A percentile compares a stretch with the other conserved stretches of the same genome.
phyloP scores from a whole-genome alignment of 2,797 vertebrate genomes.

The Threskiornis aethiopicus region DNA sequence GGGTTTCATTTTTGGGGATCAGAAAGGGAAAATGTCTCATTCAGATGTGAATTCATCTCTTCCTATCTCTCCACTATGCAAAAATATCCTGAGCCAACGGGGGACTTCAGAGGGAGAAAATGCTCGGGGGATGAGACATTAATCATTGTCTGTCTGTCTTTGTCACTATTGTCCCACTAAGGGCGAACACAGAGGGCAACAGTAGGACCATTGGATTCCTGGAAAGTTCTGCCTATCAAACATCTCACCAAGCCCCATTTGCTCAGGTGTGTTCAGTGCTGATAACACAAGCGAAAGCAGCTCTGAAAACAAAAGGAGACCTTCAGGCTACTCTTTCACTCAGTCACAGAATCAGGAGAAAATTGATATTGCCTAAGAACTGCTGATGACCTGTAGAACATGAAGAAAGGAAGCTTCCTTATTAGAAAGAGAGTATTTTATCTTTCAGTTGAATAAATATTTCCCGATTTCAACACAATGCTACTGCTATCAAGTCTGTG shows the following conservation, averaged over 20 bases:
- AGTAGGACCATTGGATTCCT: constrained; percentile 14
- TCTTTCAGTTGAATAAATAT: neutral
- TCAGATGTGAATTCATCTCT: neutral
- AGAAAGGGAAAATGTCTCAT: neutral
- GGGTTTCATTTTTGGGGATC: neutral
- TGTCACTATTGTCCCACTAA: neutral
- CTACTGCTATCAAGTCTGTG: neutral
- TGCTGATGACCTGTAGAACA: neutral
- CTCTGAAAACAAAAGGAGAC: constrained; percentile 15
- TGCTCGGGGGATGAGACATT: neutral
- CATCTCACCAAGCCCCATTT: neutral
- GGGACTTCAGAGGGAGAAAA: neutral
- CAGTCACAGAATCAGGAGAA: neutral
- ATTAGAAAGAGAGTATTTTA: neutral
- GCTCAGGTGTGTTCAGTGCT: neutral
- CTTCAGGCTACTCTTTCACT: neutral
- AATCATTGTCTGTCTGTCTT: neutral
- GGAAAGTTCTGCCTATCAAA: constrained; percentile 17
- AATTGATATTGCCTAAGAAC: neutral
- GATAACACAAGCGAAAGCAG: neutral
- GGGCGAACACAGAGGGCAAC: neutral
- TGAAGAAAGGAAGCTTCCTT: neutral
- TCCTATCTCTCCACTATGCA: neutral
- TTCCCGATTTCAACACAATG: neutral
- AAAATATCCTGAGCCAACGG: neutral